Percentiles rank a stretch among this genome's conserved stretches.
phyloP scores from a whole-genome alignment of 2,113 vertebrate genomes.

The Melanostigma gelatinosum region DNA sequence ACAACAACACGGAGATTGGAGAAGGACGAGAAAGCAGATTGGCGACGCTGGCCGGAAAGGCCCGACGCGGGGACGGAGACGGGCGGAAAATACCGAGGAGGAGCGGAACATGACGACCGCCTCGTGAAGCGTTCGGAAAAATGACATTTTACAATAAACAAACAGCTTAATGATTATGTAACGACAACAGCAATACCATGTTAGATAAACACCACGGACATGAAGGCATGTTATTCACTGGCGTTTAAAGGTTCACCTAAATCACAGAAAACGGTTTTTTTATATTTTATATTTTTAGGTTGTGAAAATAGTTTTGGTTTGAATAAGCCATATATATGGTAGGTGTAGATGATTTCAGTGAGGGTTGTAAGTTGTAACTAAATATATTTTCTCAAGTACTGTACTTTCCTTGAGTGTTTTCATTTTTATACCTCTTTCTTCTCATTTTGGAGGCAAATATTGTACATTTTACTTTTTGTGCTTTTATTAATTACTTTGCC shows the following conservation, averaged over 20 bases:
- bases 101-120: constrained; percentile 39
- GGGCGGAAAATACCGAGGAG: constrained; percentile 42
- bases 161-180: constrained; percentile 8
- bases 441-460: not conserved
- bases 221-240: not conserved
- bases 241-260: not conserved
- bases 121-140: not conserved
- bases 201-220: not conserved
- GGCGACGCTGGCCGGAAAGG: constrained; percentile 63
- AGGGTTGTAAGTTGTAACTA: not conserved
- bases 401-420: not conserved
- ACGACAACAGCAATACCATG: not conserved
- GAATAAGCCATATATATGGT: not conserved
- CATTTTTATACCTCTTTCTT: not conserved
- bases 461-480: not conserved
- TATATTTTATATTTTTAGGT: not conserved
- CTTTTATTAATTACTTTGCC: not conserved
- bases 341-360: not conserved
- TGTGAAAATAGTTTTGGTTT: not conserved
- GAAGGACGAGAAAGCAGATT: constrained; percentile 75
- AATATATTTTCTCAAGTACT: not conserved
- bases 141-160: constrained; percentile 4
- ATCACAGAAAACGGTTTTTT: not conserved
- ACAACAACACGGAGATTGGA: constrained; percentile 87
- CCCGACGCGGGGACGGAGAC: constrained; percentile 57